phyloP scores from a whole-genome alignment of 2,797 vertebrate genomes.

The Lates japonicus region DNA sequence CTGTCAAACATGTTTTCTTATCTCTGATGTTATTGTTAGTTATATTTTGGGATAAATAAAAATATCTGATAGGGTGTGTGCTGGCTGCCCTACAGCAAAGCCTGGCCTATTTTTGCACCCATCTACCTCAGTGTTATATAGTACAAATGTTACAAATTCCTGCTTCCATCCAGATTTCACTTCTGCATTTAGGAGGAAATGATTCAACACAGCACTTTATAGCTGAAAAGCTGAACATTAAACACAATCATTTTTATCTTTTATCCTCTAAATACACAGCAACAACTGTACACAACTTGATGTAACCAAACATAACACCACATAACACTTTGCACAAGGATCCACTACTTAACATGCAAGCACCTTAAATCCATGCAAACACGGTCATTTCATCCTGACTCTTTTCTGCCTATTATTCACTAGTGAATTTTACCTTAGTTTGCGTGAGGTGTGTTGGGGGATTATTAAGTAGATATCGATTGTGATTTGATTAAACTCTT shows the following conservation, averaged over 20 bases:
- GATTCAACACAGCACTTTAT: background rate
- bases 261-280: background rate
- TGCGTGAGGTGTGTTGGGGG: conserved; percentile 72
- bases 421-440: conserved; percentile 71
- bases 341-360: conserved; percentile 35
- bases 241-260: background rate
- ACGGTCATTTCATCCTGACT: conserved; percentile 35
- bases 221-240: background rate
- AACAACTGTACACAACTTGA: background rate
- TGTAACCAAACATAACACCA: conserved; percentile 1
- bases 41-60: background rate
- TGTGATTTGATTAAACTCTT: conserved; percentile 90
- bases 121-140: background rate
- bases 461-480: conserved; percentile 90
- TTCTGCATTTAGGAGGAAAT: background rate
- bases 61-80: background rate
- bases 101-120: too few relatives aligned
- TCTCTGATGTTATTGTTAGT: background rate
- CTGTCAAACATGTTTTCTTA: background rate
- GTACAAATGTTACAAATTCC: background rate
- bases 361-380: conserved; percentile 39
- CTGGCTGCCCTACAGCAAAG: too few relatives aligned
- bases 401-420: conserved; percentile 63
- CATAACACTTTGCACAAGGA: background rate
- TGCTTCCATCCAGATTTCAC: background rate